Evolutionary conservation across 2,113 vertebrate genomes (phyloP).

Genomic region (Epinephelus lanceolatus): DNA sequence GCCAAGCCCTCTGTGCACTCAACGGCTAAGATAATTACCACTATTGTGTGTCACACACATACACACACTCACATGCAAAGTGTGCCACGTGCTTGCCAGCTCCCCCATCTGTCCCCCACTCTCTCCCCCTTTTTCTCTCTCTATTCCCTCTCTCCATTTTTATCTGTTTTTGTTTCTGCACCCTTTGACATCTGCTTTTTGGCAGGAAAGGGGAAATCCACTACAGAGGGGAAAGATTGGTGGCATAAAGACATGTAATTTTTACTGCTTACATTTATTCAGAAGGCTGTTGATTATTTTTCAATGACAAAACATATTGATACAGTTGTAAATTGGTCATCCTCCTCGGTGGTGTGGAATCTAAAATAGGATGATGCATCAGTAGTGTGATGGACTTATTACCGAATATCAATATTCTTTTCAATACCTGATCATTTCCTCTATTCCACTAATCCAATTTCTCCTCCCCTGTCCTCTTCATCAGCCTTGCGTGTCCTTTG

Average conservation of each 20-base stretch:
- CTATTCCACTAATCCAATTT: neutral
- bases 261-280: conserved; percentile 36
- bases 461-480: conserved; percentile 7
- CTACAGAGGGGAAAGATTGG: conserved; percentile 10
- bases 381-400: conserved; percentile 36
- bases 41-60: conserved; percentile 80
- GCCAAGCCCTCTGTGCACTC: conserved; percentile 79
- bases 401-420: conserved; percentile 56
- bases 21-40: conserved; percentile 86
- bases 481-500: neutral
- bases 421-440: conserved; percentile 19
- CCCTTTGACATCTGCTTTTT: conserved; percentile 49
- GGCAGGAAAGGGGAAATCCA: conserved; percentile 40
- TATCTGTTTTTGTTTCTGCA: conserved; percentile 62
- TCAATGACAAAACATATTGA: conserved; percentile 1
- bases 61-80: conserved; percentile 69
- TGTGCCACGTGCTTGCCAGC: conserved; percentile 77
- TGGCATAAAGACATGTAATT: conserved; percentile 24
- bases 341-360: conserved; percentile 3
- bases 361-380: conserved; percentile 18
- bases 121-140: conserved; percentile 38
- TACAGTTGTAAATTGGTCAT: neutral
- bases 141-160: conserved; percentile 39
- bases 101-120: conserved; percentile 76
- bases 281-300: conserved; percentile 10